Evolutionary conservation across 2,113 vertebrate species (phyloP), one percentile per base, ranked within the genome.

Genomic region (Ardeotis arabs): DNA sequence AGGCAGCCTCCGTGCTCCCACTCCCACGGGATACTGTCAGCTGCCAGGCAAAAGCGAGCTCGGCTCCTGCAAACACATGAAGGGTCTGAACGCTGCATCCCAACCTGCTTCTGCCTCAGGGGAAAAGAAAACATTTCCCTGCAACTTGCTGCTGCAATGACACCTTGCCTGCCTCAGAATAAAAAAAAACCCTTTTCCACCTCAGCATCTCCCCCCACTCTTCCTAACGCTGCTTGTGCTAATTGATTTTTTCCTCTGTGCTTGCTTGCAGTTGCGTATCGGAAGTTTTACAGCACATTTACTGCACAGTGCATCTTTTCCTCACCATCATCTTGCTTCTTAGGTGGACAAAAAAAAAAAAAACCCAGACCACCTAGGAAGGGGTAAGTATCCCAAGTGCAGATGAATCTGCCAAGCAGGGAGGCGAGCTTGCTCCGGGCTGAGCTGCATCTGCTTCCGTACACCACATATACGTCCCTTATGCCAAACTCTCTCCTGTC

Each of bases 171-270:
- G 14, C 41, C 77, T 93, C 84, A 68, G 90, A 92, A 92, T 35
- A 44, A 41, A 49, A 33, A 29, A 22, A 47, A 47, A 19, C 41
- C 52, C 53, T 66, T 82, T 77, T 80, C 78, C 84, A 86, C 94
- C 79, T 87, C 41, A 41, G 95, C 82, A 75, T 90, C 58, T 90
- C 93, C 76, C 90, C 77, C 86, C 44, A 39, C 4, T 73, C 96
- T 90, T 91, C 93, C 90, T 90, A 94, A 94, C 76, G 25, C 93
- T 20, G 76, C 72, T 87, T 72, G 68, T 53, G 58, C 93, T 96
- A 97, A 97, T 90, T 96, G 95, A 87, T 85, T 96, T 96, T 94
- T 90, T 41, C 75, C 84, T 95, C 27, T 44, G 58, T 2, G 6
- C 23, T 62, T 24, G 67, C 67, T 52, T 33, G 31, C 4, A 1